Conservation (phyloP, 30 jellyfish, hydroid and myxozoan genomes). For the Aurelia coerulea region DNA sequence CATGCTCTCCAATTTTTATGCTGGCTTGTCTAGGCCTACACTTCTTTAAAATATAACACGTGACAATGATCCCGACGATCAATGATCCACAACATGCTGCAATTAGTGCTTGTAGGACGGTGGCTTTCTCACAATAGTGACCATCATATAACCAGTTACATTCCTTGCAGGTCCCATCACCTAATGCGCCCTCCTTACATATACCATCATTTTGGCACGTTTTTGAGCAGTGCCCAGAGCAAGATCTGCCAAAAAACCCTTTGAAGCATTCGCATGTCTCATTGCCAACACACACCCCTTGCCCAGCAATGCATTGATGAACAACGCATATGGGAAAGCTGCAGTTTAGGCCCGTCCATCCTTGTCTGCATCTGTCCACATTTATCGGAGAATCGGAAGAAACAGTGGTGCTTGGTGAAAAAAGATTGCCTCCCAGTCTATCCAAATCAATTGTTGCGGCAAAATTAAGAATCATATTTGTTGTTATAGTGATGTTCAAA, state of each 20-base stretch:
- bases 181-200: slow-evolving; percentile 82
- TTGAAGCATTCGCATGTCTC: slow-evolving; percentile 68
- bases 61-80: slow-evolving; percentile 39
- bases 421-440: slow-evolving; percentile 1
- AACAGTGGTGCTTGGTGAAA: not conserved
- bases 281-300: slow-evolving; percentile 80
- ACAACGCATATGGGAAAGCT: slow-evolving; percentile 53
- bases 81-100: slow-evolving; percentile 70
- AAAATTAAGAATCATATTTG: not conserved
- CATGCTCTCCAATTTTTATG: not conserved
- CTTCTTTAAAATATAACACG: slow-evolving; percentile 49
- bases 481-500: slow-evolving; percentile 6
- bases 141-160: slow-evolving; percentile 91
- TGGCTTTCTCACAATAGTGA: slow-evolving; percentile 53
- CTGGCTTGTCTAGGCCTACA: slow-evolving; percentile 42
- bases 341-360: slow-evolving; percentile 87
- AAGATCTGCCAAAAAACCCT: slow-evolving; percentile 71
- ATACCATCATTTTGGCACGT: slow-evolving; percentile 57
- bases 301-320: slow-evolving; percentile 45
- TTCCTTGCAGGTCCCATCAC: slow-evolving; percentile 74
- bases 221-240: slow-evolving; percentile 72
- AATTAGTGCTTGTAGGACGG: slow-evolving; percentile 67
- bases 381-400: not conserved
- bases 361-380: slow-evolving; percentile 17
- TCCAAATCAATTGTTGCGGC: not conserved